Evolutionary conservation across 2,888 invertebrate genomes (phyloP).

Genomic region (Cephus runcator): DNA sequence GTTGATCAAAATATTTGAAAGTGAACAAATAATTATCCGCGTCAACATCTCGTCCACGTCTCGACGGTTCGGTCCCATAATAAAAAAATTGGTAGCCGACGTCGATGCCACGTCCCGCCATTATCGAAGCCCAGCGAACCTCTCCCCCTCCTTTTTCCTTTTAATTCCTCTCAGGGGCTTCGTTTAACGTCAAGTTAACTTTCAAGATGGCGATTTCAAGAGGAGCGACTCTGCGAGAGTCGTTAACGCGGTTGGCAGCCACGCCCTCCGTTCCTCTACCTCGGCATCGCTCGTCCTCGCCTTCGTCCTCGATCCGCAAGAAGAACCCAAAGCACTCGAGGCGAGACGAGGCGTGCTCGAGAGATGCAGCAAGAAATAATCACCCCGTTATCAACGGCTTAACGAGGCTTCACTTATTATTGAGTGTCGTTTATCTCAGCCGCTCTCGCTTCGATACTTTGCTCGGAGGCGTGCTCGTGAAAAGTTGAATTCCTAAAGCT

Average conservation of each 20-base stretch:
- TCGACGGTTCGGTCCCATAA: neutral
- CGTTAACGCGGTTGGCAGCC: constrained; percentile 52
- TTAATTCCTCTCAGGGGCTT: constrained; percentile 14
- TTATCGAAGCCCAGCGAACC: neutral
- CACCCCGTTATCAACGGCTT: constrained; percentile 45
- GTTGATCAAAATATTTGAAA: neutral
- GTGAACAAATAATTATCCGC: neutral
- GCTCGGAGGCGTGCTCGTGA: neutral
- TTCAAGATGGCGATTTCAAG: constrained; percentile 38
- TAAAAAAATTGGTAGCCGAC: neutral
- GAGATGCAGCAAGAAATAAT: constrained; percentile 44
- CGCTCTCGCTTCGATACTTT: constrained; percentile 6
- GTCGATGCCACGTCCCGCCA: neutral
- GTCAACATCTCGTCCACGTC: neutral
- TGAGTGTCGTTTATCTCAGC: constrained; percentile 39
- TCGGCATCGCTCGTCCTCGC: constrained; percentile 16
- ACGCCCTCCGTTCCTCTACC: constrained; percentile 41
- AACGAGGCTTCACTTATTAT: constrained; percentile 50
- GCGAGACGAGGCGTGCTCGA: constrained; percentile 33
- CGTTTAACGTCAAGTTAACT: constrained; percentile 42
- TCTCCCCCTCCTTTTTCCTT: neutral
- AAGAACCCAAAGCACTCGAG: constrained; percentile 39
- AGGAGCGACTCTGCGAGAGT: constrained; percentile 33
- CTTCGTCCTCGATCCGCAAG: constrained; percentile 18
- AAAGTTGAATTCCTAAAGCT: constrained; percentile 3